Percentiles rank a stretch among this genome's conserved stretches.
Conservation (phyloP, 2,888 invertebrate genomes). For the Saturnia japonica region DNA sequence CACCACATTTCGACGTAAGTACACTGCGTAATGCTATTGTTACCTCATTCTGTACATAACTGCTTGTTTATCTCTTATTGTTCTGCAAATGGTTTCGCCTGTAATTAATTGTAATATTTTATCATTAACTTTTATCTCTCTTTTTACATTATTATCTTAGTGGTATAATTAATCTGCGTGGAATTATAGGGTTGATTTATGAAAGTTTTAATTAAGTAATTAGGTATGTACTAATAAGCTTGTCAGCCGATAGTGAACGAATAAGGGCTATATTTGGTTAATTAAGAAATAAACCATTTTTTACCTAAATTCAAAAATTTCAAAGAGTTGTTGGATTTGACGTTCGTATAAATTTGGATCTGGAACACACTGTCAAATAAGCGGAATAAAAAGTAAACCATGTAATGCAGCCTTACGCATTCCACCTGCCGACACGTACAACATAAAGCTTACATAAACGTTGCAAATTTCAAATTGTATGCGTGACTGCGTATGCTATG, state of each 20-base stretch:
- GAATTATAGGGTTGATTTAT: neutral
- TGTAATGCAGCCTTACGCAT: neutral
- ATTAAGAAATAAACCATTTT: neutral
- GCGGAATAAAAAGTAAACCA: neutral
- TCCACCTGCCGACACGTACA: slow-evolving; percentile 3
- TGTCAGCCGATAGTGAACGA: no score
- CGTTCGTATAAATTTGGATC: neutral
- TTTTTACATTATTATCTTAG: neutral
- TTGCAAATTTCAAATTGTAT: neutral
- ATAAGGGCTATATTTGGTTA: neutral
- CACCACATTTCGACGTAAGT: slow-evolving; percentile 7
- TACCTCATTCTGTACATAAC: slow-evolving; percentile 6
- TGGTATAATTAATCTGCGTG: neutral
- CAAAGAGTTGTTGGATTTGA: neutral
- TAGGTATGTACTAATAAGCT: no score
- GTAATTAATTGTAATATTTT: neutral
- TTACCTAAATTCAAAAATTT: neutral
- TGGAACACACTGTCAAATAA: neutral
- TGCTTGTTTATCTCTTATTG: slow-evolving; percentile 8
- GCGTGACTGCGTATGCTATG: neutral
- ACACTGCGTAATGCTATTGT: slow-evolving; percentile 5
- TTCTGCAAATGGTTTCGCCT: slow-evolving; percentile 22
- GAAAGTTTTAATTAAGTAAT: neutral
- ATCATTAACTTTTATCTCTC: neutral
- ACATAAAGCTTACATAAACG: neutral